phyloP scores from a whole-genome alignment of 2,888 invertebrate species.

The Sturmia bella region DNA sequence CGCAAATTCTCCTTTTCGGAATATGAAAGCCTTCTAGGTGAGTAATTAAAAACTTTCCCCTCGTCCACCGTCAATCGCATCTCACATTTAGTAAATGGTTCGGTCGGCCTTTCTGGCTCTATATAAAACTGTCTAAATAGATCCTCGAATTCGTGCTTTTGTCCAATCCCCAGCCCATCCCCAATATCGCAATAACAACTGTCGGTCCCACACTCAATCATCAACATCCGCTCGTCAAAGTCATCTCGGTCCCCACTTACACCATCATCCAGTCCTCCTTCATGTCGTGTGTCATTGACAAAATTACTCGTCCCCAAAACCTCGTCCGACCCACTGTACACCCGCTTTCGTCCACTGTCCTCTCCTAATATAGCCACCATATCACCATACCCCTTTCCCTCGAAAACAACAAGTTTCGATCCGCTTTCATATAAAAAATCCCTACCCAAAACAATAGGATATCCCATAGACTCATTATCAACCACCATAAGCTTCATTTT shows the following conservation, averaged over 20 bases:
- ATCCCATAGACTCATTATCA: conserved; percentile 48
- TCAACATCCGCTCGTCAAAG: conserved; percentile 29
- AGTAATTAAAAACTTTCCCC: no score
- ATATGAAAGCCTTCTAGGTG: no score
- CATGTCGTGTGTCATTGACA: not conserved
- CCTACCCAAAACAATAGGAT: conserved; percentile 40
- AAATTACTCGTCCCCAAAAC: not conserved
- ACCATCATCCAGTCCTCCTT: not conserved
- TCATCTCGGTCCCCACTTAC: conserved; percentile 5
- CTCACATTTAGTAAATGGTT: no score
- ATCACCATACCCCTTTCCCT: no score
- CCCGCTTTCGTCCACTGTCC: no score
- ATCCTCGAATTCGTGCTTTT: conserved; percentile 11
- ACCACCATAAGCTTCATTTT: conserved; percentile 37
- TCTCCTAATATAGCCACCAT: not conserved
- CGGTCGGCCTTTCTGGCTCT: not conserved
- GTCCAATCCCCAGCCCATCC: not conserved
- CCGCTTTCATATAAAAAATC: conserved; percentile 35
- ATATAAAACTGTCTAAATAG: conserved; percentile 26
- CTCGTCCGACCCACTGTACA: no score
- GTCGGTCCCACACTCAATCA: conserved; percentile 15
- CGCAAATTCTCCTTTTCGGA: no score
- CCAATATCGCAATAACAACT: conserved; percentile 16
- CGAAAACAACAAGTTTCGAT: conserved; percentile 21
- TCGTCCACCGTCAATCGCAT: no score